Percentiles rank a stretch among this genome's conserved stretches.
These are phyloP conservation scores for Setophaga coronata DNA, from an alignment of 2,113 vertebrate species.

Conservation along the genomic window DNA sequence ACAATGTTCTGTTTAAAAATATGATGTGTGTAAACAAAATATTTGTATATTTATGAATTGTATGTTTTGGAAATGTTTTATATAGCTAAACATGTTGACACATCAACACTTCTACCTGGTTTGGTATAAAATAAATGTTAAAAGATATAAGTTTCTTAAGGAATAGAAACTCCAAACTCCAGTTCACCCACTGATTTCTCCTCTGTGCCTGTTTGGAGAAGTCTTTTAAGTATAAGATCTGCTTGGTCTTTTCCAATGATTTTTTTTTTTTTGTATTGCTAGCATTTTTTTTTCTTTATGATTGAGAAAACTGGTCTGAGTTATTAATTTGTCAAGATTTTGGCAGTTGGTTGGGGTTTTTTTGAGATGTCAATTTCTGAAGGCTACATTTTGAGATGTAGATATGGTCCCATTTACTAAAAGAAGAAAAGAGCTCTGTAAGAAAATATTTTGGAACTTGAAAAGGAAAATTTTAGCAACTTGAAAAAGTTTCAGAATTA, in stretches of 20 bases:
- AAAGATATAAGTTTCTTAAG: fast-evolving
- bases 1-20: slow-evolving; percentile 22
- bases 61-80: slow-evolving; percentile 7
- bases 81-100: background rate
- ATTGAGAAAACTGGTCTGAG: background rate
- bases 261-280: background rate
- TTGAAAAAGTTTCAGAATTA: background rate
- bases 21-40: slow-evolving; percentile 15
- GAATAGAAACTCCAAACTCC: background rate
- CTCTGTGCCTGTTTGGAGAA: background rate
- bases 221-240: background rate
- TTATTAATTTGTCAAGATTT: background rate
- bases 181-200: background rate
- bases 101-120: background rate
- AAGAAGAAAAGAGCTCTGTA: background rate
- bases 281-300: background rate
- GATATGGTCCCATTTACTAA: background rate
- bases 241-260: background rate
- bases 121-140: background rate
- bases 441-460: background rate
- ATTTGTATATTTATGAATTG: background rate
- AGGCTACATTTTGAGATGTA: background rate
- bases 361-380: background rate
- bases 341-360: background rate
- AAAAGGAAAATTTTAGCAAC: background rate